These are phyloP conservation scores for Telmatochromis sp. DNA, from an alignment of 2,113 vertebrate genomes.

Conservation along the genomic window DNA sequence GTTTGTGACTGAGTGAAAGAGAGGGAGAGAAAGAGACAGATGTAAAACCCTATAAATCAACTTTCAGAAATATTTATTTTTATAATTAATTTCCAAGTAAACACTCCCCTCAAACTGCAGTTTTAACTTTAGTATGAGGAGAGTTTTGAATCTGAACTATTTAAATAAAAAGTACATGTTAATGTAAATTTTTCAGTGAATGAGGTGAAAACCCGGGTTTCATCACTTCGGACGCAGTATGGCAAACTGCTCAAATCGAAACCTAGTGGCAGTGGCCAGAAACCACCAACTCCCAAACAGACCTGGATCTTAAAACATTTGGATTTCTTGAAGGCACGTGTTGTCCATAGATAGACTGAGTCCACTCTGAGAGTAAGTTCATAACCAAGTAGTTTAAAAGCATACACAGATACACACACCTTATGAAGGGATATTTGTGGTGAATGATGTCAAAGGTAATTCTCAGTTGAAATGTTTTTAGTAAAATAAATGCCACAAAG, in stretches of 20 bases:
- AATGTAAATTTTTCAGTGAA: too few relatives aligned
- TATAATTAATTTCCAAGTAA: not conserved
- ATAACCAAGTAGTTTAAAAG: not conserved
- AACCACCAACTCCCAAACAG: not conserved
- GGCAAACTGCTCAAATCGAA: fast-evolving
- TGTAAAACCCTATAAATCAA: not conserved
- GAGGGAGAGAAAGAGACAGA: not conserved
- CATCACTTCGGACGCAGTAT: not conserved
- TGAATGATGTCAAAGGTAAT: too few relatives aligned
- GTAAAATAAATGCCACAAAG: too few relatives aligned
- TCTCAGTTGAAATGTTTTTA: too few relatives aligned
- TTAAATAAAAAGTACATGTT: too few relatives aligned
- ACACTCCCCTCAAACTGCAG: fast-evolving
- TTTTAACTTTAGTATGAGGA: not conserved
- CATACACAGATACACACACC: not conserved
- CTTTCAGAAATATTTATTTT: not conserved
- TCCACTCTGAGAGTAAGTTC: too few relatives aligned
- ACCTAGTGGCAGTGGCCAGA: not conserved
- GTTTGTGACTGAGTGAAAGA: not conserved
- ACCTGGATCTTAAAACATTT: fast-evolving
- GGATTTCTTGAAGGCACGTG: not conserved
- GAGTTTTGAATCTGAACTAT: too few relatives aligned
- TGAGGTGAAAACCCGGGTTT: fast-evolving
- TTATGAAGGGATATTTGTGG: too few relatives aligned
- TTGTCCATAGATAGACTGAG: fast-evolving